phyloP scores from a whole-genome alignment of 2,113 vertebrate species.

The Antennarius striatus region DNA sequence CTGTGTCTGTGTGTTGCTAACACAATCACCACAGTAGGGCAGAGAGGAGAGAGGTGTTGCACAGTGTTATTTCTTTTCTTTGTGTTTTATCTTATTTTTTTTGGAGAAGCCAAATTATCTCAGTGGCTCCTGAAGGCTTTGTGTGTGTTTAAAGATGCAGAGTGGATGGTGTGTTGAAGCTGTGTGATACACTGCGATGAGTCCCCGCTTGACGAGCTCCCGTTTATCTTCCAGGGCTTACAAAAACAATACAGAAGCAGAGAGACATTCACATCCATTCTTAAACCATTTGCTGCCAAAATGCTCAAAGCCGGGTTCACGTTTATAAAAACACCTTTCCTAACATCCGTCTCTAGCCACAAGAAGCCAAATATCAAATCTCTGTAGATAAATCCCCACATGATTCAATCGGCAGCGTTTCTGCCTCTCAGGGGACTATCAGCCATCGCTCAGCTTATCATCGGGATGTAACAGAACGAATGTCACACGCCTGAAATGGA shows the following conservation, averaged over 20 bases:
- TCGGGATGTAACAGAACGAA: slow-evolving; percentile 18
- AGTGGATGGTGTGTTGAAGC: slow-evolving; percentile 11
- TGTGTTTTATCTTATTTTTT: slow-evolving; percentile 5
- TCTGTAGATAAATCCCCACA: slow-evolving; percentile 38
- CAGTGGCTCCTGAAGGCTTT: background rate
- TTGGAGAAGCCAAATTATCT: slow-evolving; percentile 6
- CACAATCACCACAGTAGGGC: slow-evolving; percentile 19
- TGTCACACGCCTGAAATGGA: slow-evolving; percentile 17
- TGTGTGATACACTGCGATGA: slow-evolving; percentile 19
- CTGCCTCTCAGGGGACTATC: slow-evolving; percentile 28
- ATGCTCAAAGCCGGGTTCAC: slow-evolving; percentile 15
- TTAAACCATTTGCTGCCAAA: slow-evolving; percentile 10
- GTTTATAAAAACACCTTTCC: slow-evolving; percentile 22
- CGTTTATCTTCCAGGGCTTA: slow-evolving; percentile 34
- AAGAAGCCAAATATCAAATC: slow-evolving; percentile 37
- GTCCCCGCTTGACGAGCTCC: slow-evolving; percentile 24
- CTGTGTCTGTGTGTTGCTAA: slow-evolving; percentile 18
- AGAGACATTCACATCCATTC: slow-evolving; percentile 27
- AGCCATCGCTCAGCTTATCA: slow-evolving; percentile 43
- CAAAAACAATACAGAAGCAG: slow-evolving; percentile 25
- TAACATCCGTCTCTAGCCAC: slow-evolving; percentile 32
- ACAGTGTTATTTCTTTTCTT: background rate
- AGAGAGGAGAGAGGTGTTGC: background rate
- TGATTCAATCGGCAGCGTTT: slow-evolving; percentile 40
- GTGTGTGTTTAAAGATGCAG: slow-evolving; percentile 26